These are phyloP conservation scores for Ophion ventricosus DNA, from an alignment of 2,888 invertebrate species.

Conservation along the genomic window DNA sequence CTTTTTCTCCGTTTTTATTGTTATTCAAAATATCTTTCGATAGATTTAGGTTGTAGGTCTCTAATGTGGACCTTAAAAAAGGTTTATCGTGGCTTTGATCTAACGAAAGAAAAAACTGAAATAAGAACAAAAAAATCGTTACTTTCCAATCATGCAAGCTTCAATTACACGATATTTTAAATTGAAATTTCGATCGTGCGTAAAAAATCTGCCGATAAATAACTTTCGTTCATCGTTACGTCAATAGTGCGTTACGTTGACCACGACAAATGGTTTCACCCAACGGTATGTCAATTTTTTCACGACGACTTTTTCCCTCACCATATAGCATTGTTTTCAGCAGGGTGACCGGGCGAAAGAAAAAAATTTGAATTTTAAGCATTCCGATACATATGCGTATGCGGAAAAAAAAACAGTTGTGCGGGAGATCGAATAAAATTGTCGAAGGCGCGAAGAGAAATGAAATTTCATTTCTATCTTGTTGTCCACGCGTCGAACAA, in stretches of 20 bases:
- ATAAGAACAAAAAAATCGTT: no score
- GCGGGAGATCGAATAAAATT: slow-evolving; percentile 21
- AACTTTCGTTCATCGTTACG: not conserved
- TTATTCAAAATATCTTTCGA: no score
- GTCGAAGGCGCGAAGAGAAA: slow-evolving; percentile 39
- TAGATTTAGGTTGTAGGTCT: no score
- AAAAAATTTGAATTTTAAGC: not conserved
- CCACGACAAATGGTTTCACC: not conserved
- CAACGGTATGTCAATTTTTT: no score
- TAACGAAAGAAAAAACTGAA: no score
- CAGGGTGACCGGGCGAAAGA: not conserved
- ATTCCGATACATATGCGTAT: not conserved
- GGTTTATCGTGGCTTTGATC: no score
- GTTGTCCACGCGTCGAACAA: slow-evolving; percentile 67
- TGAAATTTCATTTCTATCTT: slow-evolving; percentile 69
- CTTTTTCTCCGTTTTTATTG: no score
- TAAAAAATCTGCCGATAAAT: not conserved
- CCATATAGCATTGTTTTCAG: not conserved
- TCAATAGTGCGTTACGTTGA: not conserved
- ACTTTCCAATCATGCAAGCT: no score
- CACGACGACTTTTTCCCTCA: not conserved
- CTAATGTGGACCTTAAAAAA: no score
- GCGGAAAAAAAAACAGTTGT: not conserved
- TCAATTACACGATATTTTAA: no score
- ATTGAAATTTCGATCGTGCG: not conserved